These are phyloP conservation scores for Apamea anceps DNA, from an alignment of 2,888 invertebrate genomes.

Conservation along the genomic window DNA sequence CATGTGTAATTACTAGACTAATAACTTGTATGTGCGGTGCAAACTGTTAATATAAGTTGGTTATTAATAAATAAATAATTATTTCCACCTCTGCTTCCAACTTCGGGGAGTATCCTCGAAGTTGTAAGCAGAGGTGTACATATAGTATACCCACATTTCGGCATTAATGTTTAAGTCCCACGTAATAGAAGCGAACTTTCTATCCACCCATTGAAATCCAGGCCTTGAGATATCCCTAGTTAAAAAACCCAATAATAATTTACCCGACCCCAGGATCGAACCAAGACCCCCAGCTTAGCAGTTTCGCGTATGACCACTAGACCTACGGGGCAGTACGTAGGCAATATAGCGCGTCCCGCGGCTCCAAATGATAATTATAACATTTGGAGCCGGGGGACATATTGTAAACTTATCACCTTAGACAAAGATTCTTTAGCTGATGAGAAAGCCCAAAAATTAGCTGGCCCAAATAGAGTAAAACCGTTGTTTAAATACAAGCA, in stretches of 20 bases:
- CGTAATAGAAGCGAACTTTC: neutral
- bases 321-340: neutral
- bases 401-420: constrained; percentile 94
- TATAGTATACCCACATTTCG: too few relatives aligned
- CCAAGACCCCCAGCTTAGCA: neutral
- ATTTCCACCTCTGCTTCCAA: too few relatives aligned
- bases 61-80: too few relatives aligned
- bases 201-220: neutral
- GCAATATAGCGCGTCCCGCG: neutral
- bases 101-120: neutral
- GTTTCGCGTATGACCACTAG: neutral
- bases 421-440: constrained; percentile 97
- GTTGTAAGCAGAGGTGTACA: neutral
- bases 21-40: too few relatives aligned
- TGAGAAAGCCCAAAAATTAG: constrained; percentile 92
- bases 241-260: neutral
- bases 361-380: constrained; percentile 90
- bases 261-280: neutral
- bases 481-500: constrained; percentile 82
- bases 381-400: constrained; percentile 98
- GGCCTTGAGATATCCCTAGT: neutral
- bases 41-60: too few relatives aligned
- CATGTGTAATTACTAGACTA: too few relatives aligned
- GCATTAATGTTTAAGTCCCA: neutral
- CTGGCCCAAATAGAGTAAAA: constrained; percentile 92